Conservation (phyloP, 2,797 vertebrate species). For the Argya squamiceps region DNA sequence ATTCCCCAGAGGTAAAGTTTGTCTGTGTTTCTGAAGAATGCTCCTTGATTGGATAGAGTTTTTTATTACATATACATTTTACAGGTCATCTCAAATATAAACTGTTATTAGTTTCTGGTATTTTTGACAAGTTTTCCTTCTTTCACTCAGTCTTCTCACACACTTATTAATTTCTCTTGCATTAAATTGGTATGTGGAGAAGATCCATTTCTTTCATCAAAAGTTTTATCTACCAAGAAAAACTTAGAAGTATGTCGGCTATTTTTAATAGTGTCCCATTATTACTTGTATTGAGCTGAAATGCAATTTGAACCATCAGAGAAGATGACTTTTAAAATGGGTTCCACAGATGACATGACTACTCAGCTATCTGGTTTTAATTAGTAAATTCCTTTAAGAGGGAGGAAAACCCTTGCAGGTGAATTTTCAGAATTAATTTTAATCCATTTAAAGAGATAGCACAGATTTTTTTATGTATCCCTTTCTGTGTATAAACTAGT, state of each 20-base stretch:
- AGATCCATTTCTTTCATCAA: not conserved
- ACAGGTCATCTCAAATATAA: not conserved
- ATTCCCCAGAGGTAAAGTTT: not conserved
- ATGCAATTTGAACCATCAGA: not conserved
- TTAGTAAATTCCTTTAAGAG: not conserved
- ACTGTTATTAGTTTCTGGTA: not conserved
- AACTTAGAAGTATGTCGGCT: not conserved
- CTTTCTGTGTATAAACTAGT: not conserved
- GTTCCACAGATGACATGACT: not conserved
- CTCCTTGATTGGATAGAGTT: not conserved
- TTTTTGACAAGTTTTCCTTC: slow-evolving; percentile 20
- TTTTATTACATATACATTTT: not conserved
- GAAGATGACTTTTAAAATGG: not conserved
- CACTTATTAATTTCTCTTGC: not conserved
- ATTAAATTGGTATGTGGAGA: not conserved
- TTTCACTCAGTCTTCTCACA: not conserved
- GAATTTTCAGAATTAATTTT: not conserved
- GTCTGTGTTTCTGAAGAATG: not conserved
- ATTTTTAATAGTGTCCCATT: not conserved
- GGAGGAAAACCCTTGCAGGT: not conserved
- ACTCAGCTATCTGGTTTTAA: not conserved
- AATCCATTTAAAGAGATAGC: not conserved
- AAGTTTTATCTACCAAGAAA: not conserved
- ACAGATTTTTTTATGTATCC: not conserved
- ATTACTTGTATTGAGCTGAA: not conserved